phyloP scores from a whole-genome alignment of 2,113 vertebrate species.

The Formicarius rufipectus region DNA sequence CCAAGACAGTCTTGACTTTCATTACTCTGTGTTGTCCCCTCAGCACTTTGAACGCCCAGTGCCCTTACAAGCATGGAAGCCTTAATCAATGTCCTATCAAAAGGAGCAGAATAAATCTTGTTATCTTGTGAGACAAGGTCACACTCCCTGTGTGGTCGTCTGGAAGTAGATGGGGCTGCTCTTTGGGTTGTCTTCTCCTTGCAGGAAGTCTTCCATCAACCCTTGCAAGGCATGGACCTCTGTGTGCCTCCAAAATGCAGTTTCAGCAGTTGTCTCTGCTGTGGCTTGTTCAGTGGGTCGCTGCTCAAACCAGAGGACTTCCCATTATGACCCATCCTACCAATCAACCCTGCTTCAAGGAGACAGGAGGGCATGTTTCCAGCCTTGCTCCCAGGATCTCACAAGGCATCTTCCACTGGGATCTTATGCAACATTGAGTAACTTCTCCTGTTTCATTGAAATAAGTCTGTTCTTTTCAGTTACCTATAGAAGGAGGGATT shows the following conservation, averaged over 20 bases:
- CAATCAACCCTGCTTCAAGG: neutral
- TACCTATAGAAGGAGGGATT: neutral
- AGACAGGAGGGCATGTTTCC: neutral
- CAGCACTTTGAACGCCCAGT: neutral
- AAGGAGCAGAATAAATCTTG: conserved; percentile 42
- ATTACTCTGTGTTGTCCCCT: neutral
- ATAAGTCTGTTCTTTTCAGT: neutral
- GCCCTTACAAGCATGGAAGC: neutral
- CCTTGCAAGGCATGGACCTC: neutral
- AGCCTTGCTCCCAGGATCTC: neutral
- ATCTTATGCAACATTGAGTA: neutral
- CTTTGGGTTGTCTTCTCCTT: conserved; percentile 8
- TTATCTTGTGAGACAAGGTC: neutral
- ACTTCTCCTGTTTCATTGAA: neutral
- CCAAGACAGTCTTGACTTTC: neutral
- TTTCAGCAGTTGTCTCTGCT: conserved; percentile 1
- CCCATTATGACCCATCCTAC: too few relatives aligned
- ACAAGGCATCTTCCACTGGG: neutral
- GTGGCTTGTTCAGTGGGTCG: neutral
- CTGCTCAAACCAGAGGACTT: neutral
- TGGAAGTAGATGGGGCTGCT: neutral
- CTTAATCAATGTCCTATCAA: neutral
- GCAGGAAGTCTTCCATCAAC: conserved; percentile 58
- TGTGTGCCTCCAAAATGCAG: neutral
- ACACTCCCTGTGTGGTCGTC: neutral